Base-by-base conservation (phyloP, 2,888 invertebrate species). In the Chirona hameri region DNA sequence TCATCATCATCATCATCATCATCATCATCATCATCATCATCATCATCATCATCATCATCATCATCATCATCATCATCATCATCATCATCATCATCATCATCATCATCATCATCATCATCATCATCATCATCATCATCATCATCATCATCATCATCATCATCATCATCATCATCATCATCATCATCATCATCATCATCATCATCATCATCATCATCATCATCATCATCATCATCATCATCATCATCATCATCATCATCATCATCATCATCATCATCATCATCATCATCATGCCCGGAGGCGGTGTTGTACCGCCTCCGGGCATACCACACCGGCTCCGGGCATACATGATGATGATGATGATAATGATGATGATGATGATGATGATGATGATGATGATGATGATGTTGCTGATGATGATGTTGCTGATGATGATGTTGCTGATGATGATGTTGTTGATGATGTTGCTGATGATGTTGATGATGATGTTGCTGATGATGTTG, bases 161-260 rank as follows among this genome's bases (percentile, higher is more conserved):
- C 80, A 80, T n/a, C 80, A 80, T 31, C 80, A 80, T n/a, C 80
- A 80, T 31, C 80, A 80, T n/a, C 80, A 80, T 31, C 80, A 80
- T n/a, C 80, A 80, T 31, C 39, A 80, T 80, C 80, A 80, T 15
- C 80, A 80, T 80, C 80, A 80, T 31, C 39, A 80, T 80, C 39
- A 31, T 31, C 39, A 80, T 31, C 39, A 80, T 31, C 39, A 80
- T 80, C 39, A 80, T 31, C 39, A 80, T 31, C 39, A 80, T 12
- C 31, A 80, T 31, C 12, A 15, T 1, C 31, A 80, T 27, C 80
- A 80, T 10, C 80, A 80, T 0, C 80, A 80, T 12, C n/a, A 31
- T 27, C 39, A 80, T n/a, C 80, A 80, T 80, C n/a, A 80, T n/a
- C n/a, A 39, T 27, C 39, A 27, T n/a, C n/a, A 79, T 79, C 14